Evolutionary conservation across 2,797 vertebrate species (phyloP).

Genomic region (Eremophila alpestris): DNA sequence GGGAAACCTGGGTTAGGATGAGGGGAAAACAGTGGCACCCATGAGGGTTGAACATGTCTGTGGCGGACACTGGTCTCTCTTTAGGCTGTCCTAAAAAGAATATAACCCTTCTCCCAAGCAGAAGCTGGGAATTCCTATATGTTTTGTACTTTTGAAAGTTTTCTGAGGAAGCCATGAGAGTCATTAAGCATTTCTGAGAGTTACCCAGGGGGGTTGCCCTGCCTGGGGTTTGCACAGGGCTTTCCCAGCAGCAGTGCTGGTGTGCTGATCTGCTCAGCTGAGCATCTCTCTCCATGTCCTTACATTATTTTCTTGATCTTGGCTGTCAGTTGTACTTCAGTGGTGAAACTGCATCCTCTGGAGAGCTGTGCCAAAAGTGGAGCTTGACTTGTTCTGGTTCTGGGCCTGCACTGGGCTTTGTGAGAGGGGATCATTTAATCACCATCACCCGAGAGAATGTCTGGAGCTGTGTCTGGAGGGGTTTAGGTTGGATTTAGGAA

Average conservation of each 20-base stretch:
- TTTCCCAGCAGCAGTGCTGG: background rate
- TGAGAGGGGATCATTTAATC: background rate
- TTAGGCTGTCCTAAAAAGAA: background rate
- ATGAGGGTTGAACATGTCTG: background rate
- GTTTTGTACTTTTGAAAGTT: background rate
- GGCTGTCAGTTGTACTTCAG: background rate
- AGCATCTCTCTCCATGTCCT: fast-evolving
- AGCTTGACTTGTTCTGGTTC: background rate
- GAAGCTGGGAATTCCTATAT: background rate
- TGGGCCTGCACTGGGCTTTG: background rate
- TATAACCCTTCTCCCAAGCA: background rate
- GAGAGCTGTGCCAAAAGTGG: background rate
- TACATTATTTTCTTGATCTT: background rate
- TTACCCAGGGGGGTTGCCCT: background rate
- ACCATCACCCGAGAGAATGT: fast-evolving
- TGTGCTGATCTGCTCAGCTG: background rate
- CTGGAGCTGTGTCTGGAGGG: background rate
- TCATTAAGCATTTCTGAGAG: background rate
- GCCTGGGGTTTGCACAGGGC: background rate
- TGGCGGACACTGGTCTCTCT: background rate
- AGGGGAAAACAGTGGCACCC: fast-evolving
- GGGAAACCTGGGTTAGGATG: fast-evolving
- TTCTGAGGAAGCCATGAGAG: background rate
- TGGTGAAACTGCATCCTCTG: background rate
- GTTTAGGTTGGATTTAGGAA: fast-evolving